These are phyloP conservation scores for Pseudois nayaur DNA, from an alignment of 2,113 vertebrate genomes.

Conservation along the genomic window DNA sequence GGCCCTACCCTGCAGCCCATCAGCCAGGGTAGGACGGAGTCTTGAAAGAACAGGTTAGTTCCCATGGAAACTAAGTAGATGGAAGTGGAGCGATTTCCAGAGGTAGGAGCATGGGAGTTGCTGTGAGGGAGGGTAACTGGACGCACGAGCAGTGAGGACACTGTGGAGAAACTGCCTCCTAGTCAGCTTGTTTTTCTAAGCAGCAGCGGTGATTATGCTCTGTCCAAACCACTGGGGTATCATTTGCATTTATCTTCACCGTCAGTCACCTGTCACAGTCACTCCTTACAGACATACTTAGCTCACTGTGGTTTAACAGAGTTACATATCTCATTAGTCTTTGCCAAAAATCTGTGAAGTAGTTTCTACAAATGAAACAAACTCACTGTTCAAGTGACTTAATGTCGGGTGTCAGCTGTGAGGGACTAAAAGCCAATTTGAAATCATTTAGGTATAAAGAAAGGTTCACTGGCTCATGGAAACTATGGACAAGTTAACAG, in stretches of 20 bases:
- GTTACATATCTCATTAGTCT: background rate
- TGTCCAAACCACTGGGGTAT: background rate
- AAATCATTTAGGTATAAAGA: constrained; percentile 7
- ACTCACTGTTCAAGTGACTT: background rate
- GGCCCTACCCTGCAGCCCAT: background rate
- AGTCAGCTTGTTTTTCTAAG: background rate
- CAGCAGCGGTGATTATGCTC: background rate
- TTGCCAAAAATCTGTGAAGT: background rate
- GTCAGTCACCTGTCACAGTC: background rate
- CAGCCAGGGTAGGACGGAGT: background rate
- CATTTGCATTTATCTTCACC: background rate
- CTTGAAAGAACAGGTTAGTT: background rate
- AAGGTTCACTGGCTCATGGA: background rate
- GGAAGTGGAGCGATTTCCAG: background rate
- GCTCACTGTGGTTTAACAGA: background rate
- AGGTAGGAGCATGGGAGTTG: background rate
- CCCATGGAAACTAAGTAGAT: background rate
- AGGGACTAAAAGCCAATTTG: background rate
- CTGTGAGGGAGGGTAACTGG: background rate
- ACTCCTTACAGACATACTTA: background rate
- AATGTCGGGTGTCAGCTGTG: background rate
- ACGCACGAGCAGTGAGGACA: background rate
- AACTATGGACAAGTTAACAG: background rate
- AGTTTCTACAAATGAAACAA: constrained; percentile 19
- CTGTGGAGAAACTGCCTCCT: background rate